Evolutionary conservation across 1,140 invertebrate species (phyloP), one percentile per base, ranked within the genome.

Genomic region (Lerema accius): DNA sequence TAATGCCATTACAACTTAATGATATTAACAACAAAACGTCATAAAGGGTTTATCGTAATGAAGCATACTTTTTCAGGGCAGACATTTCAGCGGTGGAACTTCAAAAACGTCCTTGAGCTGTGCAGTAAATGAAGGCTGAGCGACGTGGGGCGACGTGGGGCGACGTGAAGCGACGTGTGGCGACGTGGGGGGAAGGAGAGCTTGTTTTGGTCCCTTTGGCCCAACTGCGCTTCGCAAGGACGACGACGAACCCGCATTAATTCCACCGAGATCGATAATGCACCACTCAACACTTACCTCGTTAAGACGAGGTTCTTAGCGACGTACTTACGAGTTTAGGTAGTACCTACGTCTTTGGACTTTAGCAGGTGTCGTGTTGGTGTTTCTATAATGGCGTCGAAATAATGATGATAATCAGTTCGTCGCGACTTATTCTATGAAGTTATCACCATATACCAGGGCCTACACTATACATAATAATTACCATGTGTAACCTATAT

Each of bases 211-310:
- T 87, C 86, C 86, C 80, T 89, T 89, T 89, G 79, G 78, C 69
- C 79, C 76, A 80, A 76, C 76, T 78, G 80, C 82, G 72, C 81
- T 76, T 71, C 81, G 86, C 86, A 88, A 89, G 87, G 86, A 87
- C 86, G 85, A 76, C 80, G 81, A 76, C 82, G 86, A 89, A 85
- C 84, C 84, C 84, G 82, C 86, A 86, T 84, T 90, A 90, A 88
- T 90, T 90, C 85, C 84, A 83, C 84, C 60, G 76, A 87, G 82
- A 90, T 90, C 87, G 87, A 90, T 90, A 90, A 80, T 86, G 85
- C 85, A 90, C 78, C 80, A 72, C 71, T 78, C 74, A 78, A 60
- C 77, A 82, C 84, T 80, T 79, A 39, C 32, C 37, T 58, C 40
- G 53, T 58, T 58, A 58, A 26, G 53, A 58, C 53, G 26, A 23